Evolutionary conservation across 2,888 invertebrate species (phyloP).

Genomic region (Tipula vernalis): DNA sequence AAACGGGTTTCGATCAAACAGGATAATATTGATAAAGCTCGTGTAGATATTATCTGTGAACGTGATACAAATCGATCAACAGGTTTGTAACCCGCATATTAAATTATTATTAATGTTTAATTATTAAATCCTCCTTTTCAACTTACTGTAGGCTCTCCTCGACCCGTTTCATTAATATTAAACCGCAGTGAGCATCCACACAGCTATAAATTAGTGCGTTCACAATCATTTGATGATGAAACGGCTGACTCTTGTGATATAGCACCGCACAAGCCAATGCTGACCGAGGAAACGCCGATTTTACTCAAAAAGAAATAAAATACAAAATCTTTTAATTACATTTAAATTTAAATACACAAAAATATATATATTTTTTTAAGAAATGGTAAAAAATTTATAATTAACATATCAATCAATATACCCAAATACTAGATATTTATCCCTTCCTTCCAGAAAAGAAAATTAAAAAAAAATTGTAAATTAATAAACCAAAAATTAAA

Average conservation of each 20-base stretch:
- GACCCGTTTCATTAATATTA: conserved; percentile 33
- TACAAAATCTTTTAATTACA: not conserved
- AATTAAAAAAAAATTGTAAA: not conserved
- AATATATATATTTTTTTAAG: not conserved
- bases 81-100: conserved; percentile 20
- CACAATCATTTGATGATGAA: conserved; percentile 34
- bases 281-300: not conserved
- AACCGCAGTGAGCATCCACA: conserved; percentile 28
- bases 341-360: not conserved
- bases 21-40: conserved; percentile 20
- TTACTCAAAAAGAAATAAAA: not conserved
- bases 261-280: not conserved
- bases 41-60: conserved; percentile 32
- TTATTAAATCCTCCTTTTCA: too few relatives aligned
- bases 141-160: conserved; percentile 25
- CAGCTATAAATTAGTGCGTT: conserved; percentile 31
- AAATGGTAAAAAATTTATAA: not conserved
- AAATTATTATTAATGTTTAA: not conserved
- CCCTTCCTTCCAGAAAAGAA: not conserved
- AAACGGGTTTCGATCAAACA: conserved; percentile 34
- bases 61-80: conserved; percentile 25
- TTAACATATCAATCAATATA: not conserved
- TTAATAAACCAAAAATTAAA: not conserved
- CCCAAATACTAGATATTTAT: not conserved
- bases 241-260: conserved; percentile 18